Evolutionary conservation across 2,888 invertebrate genomes (phyloP).

Genomic region (Pterostichus madidus): DNA sequence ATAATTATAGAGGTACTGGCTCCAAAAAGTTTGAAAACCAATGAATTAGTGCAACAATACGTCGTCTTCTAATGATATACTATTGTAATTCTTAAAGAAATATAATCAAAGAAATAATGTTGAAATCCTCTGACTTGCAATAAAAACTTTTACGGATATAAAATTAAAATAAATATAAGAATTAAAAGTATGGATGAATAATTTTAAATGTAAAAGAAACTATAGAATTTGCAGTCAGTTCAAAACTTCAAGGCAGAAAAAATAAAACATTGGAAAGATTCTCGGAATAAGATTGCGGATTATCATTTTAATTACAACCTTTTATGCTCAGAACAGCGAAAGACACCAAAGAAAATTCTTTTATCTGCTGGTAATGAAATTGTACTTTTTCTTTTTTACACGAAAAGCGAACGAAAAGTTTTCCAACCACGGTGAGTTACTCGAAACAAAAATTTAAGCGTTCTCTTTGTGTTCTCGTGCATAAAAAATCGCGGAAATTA

Average conservation of each 20-base stretch:
- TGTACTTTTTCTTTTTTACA: slow-evolving; percentile 53
- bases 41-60: too few relatives aligned
- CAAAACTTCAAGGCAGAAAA: slow-evolving; percentile 7
- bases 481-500: slow-evolving; percentile 54
- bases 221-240: slow-evolving; percentile 18
- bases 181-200: slow-evolving; percentile 32
- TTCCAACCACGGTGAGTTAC: background rate
- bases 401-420: slow-evolving; percentile 48
- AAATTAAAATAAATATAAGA: slow-evolving; percentile 23
- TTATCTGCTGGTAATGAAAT: slow-evolving; percentile 66
- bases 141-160: slow-evolving; percentile 1
- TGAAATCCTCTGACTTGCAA: background rate
- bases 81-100: background rate
- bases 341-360: slow-evolving; percentile 61
- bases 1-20: too few relatives aligned
- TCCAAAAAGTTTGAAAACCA: too few relatives aligned
- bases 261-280: slow-evolving; percentile 29
- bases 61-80: too few relatives aligned
- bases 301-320: slow-evolving; percentile 65
- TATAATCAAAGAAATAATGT: slow-evolving; percentile 3
- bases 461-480: slow-evolving; percentile 43
- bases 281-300: slow-evolving; percentile 52
- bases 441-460: slow-evolving; percentile 38
- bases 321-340: slow-evolving; percentile 53
- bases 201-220: slow-evolving; percentile 20